Conservation (phyloP, 2,113 vertebrate species). For the Verasper variegatus region DNA sequence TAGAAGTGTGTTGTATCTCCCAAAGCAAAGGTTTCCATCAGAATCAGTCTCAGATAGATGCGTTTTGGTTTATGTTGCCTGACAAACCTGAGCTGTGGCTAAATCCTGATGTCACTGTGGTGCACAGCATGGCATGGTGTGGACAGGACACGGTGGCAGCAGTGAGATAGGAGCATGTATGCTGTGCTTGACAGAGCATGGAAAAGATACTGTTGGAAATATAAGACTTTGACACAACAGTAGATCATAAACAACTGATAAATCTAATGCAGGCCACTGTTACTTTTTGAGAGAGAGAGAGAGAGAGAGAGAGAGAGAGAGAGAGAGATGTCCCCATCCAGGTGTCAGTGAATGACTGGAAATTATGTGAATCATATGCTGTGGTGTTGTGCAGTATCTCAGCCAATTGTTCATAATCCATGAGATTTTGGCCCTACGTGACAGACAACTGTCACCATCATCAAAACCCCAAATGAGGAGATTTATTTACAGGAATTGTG, state of each 20-base stretch:
- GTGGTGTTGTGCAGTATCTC: no score
- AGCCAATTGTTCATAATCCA: neutral
- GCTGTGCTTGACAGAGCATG: neutral
- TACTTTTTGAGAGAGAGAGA: neutral
- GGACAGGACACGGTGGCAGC: neutral
- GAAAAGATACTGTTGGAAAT: neutral
- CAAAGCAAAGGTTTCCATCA: neutral
- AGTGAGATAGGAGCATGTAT: neutral
- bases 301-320: no score
- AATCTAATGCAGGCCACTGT: neutral
- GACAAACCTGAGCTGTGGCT: neutral
- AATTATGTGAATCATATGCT: neutral
- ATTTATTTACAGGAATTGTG: neutral
- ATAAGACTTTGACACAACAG: neutral
- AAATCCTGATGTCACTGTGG: neutral
- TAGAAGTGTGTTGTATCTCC: neutral
- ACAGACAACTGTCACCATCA: neutral
- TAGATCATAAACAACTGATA: neutral
- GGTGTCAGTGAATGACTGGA: no score
- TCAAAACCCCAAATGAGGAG: neutral
- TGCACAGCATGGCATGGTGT: neutral
- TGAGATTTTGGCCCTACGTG: no score
- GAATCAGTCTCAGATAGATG: neutral
- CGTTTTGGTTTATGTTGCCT: neutral
- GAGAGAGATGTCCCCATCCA: no score